These are phyloP conservation scores for Cyphomyrus plagiostoma DNA, from an alignment of 2,113 vertebrate species.

Conservation along the genomic window DNA sequence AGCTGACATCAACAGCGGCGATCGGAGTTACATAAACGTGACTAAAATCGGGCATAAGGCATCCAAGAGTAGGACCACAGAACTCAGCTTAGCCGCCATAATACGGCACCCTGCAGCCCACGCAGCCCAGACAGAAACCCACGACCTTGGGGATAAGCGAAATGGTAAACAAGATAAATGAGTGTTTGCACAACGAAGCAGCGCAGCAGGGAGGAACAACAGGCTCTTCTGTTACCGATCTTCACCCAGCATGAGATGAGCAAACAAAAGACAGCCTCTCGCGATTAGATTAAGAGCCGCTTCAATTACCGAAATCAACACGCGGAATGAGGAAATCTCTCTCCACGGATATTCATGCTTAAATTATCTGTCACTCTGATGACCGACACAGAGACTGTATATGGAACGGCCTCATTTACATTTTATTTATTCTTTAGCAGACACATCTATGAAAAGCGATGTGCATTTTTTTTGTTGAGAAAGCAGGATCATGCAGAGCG, in stretches of 20 bases:
- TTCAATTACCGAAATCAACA: neutral
- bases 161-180: neutral
- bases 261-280: neutral
- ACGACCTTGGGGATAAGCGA: neutral
- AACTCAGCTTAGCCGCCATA: neutral
- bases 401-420: neutral
- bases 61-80: too few relatives aligned
- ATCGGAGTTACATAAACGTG: neutral
- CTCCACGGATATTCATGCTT: neutral
- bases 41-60: neutral
- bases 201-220: neutral
- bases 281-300: neutral
- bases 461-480: neutral
- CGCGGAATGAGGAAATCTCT: neutral
- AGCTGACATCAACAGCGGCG: neutral
- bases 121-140: neutral
- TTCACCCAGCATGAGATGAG: constrained; percentile 1
- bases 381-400: neutral
- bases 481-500: neutral
- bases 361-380: neutral
- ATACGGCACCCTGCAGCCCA: neutral
- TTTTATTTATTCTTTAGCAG: neutral
- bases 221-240: neutral
- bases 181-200: neutral
- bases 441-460: neutral